Evolutionary conservation across 2,888 invertebrate genomes (phyloP), one percentile per base, ranked within the genome.

Genomic region (Clunio marinus): DNA sequence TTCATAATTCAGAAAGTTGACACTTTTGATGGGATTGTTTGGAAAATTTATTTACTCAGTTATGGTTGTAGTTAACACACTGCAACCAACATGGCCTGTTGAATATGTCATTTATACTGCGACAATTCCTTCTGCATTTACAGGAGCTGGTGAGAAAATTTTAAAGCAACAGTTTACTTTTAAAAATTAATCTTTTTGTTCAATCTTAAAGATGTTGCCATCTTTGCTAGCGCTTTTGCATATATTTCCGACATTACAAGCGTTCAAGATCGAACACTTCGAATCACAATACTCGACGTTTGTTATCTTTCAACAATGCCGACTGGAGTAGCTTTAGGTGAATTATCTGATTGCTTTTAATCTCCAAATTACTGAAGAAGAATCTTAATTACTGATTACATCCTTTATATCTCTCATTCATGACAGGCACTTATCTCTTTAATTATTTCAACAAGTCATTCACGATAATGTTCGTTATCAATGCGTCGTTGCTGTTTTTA

Each of bases 221-320:
- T 91, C 72, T 91, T 91, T 75, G 88, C 88, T 1, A 86, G 87
- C 0, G 87, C 87, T 70, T 91, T 90, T 74, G 82, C 90, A 0
- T 93, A 93, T 75, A 83, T 94, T 59, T 86, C 91, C 1, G 93
- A 93, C 73, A 83, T 92, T 20, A 86, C 91, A 0, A 83, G 86
- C 0, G 72, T 84, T 1, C 78, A 84, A 69, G 84, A 86, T 72
- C 82, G 93, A 69, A 94, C 94, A 0, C 75, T 90, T 20, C 81
- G 93, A 70, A 87, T 94, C 2, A 89, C 91, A 0, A 85, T 95
- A 62, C 77, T 94, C 68, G 94, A 95, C 74, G 84, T 88, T 0
- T 86, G 88, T 73, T 91, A 93, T 74, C 83, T 94, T 72, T 84
- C 87, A 69, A 88, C 94, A 0, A 89, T 92, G 84, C 93, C 93